phyloP scores from a whole-genome alignment of 1,140 invertebrate species.

The Drosophila oshimai region DNA sequence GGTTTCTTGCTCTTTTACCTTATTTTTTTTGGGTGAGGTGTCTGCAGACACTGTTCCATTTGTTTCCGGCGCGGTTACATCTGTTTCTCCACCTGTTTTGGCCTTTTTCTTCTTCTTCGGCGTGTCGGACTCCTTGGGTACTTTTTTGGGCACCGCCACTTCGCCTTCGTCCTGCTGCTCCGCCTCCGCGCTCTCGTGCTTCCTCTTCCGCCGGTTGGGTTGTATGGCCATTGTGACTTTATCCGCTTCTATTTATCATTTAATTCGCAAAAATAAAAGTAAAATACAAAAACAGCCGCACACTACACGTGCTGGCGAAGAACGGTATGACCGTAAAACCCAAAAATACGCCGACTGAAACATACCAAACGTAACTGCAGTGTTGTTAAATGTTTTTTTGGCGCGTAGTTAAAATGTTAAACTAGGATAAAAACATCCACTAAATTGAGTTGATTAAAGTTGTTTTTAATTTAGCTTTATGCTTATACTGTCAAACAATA shows the following conservation, averaged over 20 bases:
- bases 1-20: background rate
- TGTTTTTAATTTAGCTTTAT: background rate
- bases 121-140: constrained; percentile 58
- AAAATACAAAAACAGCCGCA: constrained; percentile 24
- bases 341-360: no score
- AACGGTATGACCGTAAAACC: constrained; percentile 13
- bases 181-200: constrained; percentile 35
- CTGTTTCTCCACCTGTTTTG: background rate
- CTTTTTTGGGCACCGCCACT: constrained; percentile 62
- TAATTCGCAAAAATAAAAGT: constrained; percentile 8
- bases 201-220: constrained; percentile 67
- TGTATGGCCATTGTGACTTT: constrained; percentile 67
- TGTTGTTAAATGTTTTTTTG: background rate
- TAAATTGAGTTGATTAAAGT: background rate
- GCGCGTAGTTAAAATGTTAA: constrained; percentile 12
- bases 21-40: background rate
- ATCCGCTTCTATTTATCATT: constrained; percentile 4
- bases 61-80: background rate
- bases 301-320: constrained; percentile 43
- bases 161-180: constrained; percentile 58
- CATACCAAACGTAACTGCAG: background rate
- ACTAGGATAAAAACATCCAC: background rate
- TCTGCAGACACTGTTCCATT: background rate
- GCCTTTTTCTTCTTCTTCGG: constrained; percentile 46
- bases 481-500: background rate